Base-by-base conservation (phyloP, 2,113 vertebrate species). In the Chaetodon auriga region DNA sequence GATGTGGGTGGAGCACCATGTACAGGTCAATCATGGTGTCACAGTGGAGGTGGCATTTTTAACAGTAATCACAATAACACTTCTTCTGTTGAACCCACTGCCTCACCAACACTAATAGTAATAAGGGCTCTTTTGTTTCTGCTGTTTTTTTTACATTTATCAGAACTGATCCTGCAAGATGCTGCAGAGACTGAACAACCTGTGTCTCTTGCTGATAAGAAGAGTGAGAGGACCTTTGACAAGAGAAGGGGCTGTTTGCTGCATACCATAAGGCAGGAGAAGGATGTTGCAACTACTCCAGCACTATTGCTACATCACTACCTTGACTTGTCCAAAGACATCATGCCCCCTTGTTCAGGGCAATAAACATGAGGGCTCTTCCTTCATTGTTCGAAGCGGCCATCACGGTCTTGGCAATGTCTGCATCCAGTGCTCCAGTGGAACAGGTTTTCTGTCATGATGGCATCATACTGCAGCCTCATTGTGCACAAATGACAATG, bases 111-210 rank as follows among this genome's bases (percentile, higher is more conserved):
- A 62, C 30, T 5, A 36, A 53, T 38, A 0, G 21, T 76, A 76
- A 54, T 41, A 64, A 45, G 35, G 49, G 5, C 78, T 48, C 35
- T 60, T 69, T 41, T 65, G 25, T 25, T 30, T 58, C 49, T 72
- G 57, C 30, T 55, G 3, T 30, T 30, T 30, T 30, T 30, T 30
- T 30, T 30, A 30, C 30, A 35, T 51, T 75, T 75, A 25, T 11
- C 62, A 74, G 61, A 41, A 36, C 10, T 74, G 19, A 81, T 74
- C 53, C 45, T 74, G 43, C 51, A 66, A 60, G 41, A 79, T 79
- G 77, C 68, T 36, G 41, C 68, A 64, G 19, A 73, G 23, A n/a
- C 54, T 16, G 43, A 58, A 53, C 19, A 66, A 60, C 61, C 14
- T 48, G 46, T 68, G 53, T 14, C 30, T 60, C 43, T 9, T 45